phyloP scores from a whole-genome alignment of 2,113 vertebrate species.

The Xiphorhynchus elegans region DNA sequence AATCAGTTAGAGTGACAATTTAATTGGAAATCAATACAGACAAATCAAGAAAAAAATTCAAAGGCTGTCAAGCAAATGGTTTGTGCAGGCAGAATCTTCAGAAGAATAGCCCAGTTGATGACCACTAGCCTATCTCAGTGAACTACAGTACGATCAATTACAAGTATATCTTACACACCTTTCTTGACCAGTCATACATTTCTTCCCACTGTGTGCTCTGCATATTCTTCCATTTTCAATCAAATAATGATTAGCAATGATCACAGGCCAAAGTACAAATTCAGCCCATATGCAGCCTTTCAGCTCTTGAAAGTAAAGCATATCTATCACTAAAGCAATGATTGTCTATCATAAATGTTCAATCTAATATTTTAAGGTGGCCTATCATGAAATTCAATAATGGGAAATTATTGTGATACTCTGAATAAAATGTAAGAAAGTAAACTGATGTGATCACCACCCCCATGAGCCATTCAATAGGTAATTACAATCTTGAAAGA shows the following conservation, averaged over 20 bases:
- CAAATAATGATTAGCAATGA: neutral
- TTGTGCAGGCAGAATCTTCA: neutral
- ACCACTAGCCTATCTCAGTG: neutral
- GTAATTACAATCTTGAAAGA: neutral
- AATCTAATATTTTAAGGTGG: neutral
- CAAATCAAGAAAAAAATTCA: constrained; percentile 53
- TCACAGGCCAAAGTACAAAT: neutral
- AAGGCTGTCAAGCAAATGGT: constrained; percentile 47
- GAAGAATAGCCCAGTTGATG: constrained; percentile 61
- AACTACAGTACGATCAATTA: constrained; percentile 25
- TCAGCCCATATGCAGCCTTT: neutral
- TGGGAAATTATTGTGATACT: neutral
- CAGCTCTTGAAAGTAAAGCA: neutral
- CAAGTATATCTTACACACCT: neutral
- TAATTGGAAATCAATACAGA: constrained; percentile 51
- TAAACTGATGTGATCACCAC: neutral
- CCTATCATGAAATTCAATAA: neutral
- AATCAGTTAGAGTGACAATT: constrained; percentile 63
- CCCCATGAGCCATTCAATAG: neutral
- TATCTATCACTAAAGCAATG: neutral
- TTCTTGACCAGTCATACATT: neutral
- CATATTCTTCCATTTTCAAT: neutral
- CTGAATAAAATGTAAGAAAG: neutral
- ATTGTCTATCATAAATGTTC: neutral
- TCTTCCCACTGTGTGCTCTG: neutral